phyloP scores from a whole-genome alignment of 53 echinoderm and acorn worm species.

The Stichopus horrens region DNA sequence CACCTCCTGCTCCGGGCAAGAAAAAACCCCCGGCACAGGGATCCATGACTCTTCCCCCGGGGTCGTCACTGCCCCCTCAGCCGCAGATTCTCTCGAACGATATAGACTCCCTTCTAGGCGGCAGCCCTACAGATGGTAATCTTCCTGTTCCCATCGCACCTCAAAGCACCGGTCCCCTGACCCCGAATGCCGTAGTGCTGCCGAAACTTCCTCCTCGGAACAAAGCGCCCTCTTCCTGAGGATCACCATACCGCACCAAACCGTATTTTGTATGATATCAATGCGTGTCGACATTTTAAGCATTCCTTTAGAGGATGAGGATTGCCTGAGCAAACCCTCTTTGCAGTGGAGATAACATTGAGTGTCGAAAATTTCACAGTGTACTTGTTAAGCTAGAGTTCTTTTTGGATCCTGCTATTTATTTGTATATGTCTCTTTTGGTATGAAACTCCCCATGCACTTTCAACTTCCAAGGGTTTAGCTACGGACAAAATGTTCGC shows the following conservation, averaged over 20 bases:
- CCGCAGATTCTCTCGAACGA: background rate
- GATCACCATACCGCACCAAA: background rate
- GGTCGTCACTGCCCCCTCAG: background rate
- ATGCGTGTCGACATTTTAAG: no score
- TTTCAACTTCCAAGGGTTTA: no score
- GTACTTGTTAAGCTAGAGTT: no score
- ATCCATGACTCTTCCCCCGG: background rate
- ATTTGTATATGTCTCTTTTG: no score
- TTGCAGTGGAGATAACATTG: no score
- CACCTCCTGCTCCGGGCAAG: slow-evolving; percentile 47
- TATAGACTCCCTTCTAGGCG: slow-evolving; percentile 3
- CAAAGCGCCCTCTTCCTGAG: background rate
- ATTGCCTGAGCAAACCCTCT: no score
- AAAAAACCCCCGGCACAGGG: background rate
- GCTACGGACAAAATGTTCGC: no score
- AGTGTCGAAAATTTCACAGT: no score
- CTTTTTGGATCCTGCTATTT: no score
- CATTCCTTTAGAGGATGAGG: no score
- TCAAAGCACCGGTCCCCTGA: background rate
- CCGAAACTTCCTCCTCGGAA: slow-evolving; percentile 22
- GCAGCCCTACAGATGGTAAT: background rate
- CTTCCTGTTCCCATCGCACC: background rate
- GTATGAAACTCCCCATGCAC: no score
- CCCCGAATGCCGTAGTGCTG: background rate
- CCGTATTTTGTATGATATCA: no score